Evolutionary conservation across 2,113 vertebrate genomes (phyloP).

Genomic region (Psettodes erumei): DNA sequence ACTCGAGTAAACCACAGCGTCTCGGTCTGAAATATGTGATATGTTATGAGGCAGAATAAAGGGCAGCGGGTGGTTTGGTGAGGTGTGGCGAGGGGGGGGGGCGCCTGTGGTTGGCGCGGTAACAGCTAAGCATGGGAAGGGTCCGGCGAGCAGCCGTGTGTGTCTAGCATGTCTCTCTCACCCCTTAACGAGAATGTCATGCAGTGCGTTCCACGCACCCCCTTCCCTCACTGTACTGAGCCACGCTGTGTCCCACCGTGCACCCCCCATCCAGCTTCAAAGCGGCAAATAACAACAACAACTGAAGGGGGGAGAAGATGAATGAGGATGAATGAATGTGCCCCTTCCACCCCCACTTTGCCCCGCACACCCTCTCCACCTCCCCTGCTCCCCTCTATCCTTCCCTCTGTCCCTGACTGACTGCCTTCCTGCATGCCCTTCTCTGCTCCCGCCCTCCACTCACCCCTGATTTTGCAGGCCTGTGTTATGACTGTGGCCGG

Average conservation of each 20-base stretch:
- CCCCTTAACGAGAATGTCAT: slow-evolving; percentile 78
- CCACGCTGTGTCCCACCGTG: slow-evolving; percentile 65
- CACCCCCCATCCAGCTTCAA: slow-evolving; percentile 74
- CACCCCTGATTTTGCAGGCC: slow-evolving; percentile 50
- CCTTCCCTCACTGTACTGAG: slow-evolving; percentile 73
- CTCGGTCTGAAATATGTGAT: slow-evolving; percentile 11
- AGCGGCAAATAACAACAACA: slow-evolving; percentile 81
- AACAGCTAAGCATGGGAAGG: slow-evolving; percentile 68
- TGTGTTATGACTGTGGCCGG: slow-evolving; percentile 84
- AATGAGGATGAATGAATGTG: slow-evolving; percentile 85
- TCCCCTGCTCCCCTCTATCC: slow-evolving; percentile 47
- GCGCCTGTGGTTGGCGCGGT: slow-evolving; percentile 56
- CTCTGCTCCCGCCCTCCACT: slow-evolving; percentile 48
- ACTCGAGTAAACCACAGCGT: slow-evolving; percentile 6
- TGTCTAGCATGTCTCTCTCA: slow-evolving; percentile 65
- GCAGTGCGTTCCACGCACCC: slow-evolving; percentile 60
- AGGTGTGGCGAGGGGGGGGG: slow-evolving; percentile 16
- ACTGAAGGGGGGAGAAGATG: slow-evolving; percentile 79
- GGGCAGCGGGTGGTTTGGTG: not conserved
- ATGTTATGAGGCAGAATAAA: slow-evolving; percentile 19
- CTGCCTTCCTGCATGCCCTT: slow-evolving; percentile 58
- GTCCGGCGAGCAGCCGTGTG: slow-evolving; percentile 56
- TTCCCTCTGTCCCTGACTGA: slow-evolving; percentile 49
- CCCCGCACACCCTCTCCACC: slow-evolving; percentile 26
- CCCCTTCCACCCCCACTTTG: slow-evolving; percentile 48